These are phyloP conservation scores for Cynaeus angustus DNA, from an alignment of 2,888 invertebrate species.

Conservation along the genomic window DNA sequence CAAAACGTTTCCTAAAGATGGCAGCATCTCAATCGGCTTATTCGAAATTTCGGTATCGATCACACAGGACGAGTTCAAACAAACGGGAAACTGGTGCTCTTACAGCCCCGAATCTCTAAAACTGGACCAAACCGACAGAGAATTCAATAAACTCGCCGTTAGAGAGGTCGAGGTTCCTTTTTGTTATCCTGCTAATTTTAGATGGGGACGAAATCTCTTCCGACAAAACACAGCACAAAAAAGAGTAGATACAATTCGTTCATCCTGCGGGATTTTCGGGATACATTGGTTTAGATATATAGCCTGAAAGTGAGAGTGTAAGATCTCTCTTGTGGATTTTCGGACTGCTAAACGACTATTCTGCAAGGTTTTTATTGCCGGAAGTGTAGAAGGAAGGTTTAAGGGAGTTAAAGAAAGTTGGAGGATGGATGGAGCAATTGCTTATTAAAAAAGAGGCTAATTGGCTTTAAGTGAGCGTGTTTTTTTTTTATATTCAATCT, in stretches of 20 bases:
- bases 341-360: too few relatives aligned
- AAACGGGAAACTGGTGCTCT: conserved; percentile 52
- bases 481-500: too few relatives aligned
- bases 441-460: too few relatives aligned
- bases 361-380: too few relatives aligned
- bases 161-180: conserved; percentile 49
- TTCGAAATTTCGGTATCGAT: conserved; percentile 50
- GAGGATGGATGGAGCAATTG: too few relatives aligned
- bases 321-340: too few relatives aligned
- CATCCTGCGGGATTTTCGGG: conserved; percentile 1
- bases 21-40: neutral
- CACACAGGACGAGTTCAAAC: conserved; percentile 57
- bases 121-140: conserved; percentile 51
- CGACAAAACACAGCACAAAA: neutral
- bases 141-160: conserved; percentile 48
- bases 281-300: neutral
- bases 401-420: too few relatives aligned
- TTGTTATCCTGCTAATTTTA: conserved; percentile 39
- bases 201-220: neutral
- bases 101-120: conserved; percentile 41
- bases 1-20: conserved; percentile 34
- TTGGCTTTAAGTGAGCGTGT: too few relatives aligned
- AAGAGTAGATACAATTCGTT: neutral
- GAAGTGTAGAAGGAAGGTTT: too few relatives aligned
- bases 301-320: neutral